A percentile compares a stretch with the other conserved stretches of the same genome.
These are phyloP conservation scores for Antedon mediterranea DNA, from an alignment of 53 echinoderm and acorn worm species.

Conservation along the genomic window DNA sequence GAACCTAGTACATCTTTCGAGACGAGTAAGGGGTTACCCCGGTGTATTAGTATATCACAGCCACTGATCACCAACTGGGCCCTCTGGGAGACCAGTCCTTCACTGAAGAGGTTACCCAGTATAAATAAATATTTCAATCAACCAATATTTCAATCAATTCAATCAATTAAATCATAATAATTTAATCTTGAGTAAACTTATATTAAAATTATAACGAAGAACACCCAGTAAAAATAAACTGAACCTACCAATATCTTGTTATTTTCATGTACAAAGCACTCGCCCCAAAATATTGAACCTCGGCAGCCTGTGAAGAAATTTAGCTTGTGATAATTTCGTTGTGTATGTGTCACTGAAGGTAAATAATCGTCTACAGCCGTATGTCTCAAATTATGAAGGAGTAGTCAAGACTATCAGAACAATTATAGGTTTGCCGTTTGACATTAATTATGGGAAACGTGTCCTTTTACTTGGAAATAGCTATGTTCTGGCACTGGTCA, in stretches of 20 bases:
- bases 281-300: slow-evolving; percentile 97
- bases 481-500: background rate
- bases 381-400: background rate
- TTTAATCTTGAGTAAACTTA: background rate
- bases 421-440: background rate
- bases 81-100: no score
- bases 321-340: background rate
- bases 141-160: no score
- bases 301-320: slow-evolving; percentile 42
- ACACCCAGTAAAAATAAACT: no score
- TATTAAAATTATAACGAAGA: background rate
- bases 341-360: background rate
- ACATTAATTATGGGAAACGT: background rate
- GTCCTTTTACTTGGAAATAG: background rate
- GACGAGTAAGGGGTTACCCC: no score
- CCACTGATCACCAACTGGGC: no score
- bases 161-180: no score
- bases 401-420: background rate
- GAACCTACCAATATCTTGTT: slow-evolving; percentile 74
- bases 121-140: no score
- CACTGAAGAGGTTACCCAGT: no score
- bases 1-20: no score
- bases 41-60: no score
- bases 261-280: slow-evolving; percentile 89
- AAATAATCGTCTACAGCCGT: background rate